These are phyloP conservation scores for Ectemnius lituratus DNA, from an alignment of 2,888 invertebrate species.

Conservation along the genomic window DNA sequence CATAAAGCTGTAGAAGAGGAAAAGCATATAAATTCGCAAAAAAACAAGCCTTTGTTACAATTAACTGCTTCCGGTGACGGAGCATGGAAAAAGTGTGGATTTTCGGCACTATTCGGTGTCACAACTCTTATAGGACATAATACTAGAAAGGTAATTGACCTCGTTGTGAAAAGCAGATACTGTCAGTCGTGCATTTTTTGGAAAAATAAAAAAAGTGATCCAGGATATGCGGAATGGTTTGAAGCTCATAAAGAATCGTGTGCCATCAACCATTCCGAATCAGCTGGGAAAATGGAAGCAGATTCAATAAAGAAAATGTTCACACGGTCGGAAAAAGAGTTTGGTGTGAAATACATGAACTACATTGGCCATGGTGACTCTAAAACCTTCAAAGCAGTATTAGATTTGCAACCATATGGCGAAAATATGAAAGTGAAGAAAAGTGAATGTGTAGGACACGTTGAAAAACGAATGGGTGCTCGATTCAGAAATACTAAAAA, in stretches of 20 bases:
- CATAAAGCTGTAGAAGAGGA: constrained; percentile 11
- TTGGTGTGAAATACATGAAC: constrained; percentile 35
- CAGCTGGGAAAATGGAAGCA: constrained; percentile 56
- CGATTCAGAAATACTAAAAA: constrained; percentile 1
- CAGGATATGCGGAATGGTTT: constrained; percentile 29
- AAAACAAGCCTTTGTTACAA: background rate
- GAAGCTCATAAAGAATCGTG: constrained; percentile 23
- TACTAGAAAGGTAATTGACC: constrained; percentile 1
- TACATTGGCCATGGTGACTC: constrained; percentile 52
- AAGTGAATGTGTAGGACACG: constrained; percentile 7
- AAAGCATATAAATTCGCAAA: background rate
- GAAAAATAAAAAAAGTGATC: constrained; percentile 24
- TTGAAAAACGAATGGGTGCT: constrained; percentile 12
- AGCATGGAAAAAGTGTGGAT: constrained; percentile 13
- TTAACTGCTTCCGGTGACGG: constrained; percentile 14
- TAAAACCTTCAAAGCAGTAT: constrained; percentile 46
- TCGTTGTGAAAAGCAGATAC: constrained; percentile 1
- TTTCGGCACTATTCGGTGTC: constrained; percentile 6
- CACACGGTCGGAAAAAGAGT: constrained; percentile 39
- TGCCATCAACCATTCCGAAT: constrained; percentile 23
- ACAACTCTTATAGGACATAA: constrained; percentile 5
- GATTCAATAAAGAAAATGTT: constrained; percentile 54
- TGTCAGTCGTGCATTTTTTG: constrained; percentile 15
- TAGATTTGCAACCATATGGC: constrained; percentile 37
- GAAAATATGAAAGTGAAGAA: constrained; percentile 35